Percentiles rank a stretch among this genome's conserved stretches.
These are phyloP conservation scores for Andricus quercusramuli DNA, from an alignment of 2,888 invertebrate genomes.

Conservation along the genomic window DNA sequence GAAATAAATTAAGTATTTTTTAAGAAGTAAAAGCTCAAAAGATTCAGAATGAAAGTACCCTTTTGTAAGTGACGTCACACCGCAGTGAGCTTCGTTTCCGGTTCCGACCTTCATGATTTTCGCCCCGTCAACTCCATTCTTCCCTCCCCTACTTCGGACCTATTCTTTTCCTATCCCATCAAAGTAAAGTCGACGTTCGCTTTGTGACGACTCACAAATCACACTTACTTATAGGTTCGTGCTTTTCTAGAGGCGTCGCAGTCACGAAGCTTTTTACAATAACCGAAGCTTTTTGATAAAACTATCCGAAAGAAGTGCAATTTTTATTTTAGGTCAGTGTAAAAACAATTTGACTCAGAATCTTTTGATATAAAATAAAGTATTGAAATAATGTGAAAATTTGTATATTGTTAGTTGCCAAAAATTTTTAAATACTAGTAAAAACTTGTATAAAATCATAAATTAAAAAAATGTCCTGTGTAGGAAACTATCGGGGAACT, in stretches of 20 bases:
- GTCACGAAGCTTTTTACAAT: not conserved
- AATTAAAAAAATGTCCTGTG: too few species aligned
- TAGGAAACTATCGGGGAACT: too few species aligned
- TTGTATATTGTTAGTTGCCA: too few species aligned
- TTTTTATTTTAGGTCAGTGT: not conserved
- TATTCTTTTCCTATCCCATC: constrained; percentile 48
- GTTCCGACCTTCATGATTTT: constrained; percentile 71
- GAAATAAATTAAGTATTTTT: not conserved
- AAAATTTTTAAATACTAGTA: too few species aligned
- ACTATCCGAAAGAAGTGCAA: not conserved
- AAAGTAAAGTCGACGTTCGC: constrained; percentile 26
- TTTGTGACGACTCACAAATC: constrained; percentile 40
- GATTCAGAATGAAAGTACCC: constrained; percentile 10
- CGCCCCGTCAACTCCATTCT: constrained; percentile 72
- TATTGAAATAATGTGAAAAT: too few species aligned
- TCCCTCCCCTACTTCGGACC: constrained; percentile 49
- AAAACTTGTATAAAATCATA: too few species aligned
- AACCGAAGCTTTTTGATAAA: not conserved
- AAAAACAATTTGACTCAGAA: too few species aligned
- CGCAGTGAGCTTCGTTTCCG: constrained; percentile 70
- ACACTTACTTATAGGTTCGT: constrained; percentile 4
- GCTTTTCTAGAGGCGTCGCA: constrained; percentile 1
- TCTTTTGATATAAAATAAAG: too few species aligned
- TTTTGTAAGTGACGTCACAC: constrained; percentile 56
- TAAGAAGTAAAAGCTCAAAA: not conserved